Base-by-base conservation (phyloP, 2,797 vertebrate genomes). In the Zonotrichia albicollis region DNA sequence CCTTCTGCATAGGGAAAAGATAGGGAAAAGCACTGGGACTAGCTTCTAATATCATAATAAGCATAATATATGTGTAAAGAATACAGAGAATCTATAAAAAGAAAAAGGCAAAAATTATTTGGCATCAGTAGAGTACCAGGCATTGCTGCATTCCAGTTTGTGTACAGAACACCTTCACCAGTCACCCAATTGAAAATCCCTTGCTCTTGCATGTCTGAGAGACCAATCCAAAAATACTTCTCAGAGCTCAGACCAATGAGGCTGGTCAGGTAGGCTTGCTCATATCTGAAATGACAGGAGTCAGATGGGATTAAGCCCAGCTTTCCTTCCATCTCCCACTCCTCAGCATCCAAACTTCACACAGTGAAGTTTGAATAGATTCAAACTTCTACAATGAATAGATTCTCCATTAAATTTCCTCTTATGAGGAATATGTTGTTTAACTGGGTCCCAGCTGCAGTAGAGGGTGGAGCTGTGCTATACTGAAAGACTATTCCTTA, bases 241-340 rank as follows among this genome's bases (percentile, higher is more conserved):
- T 99, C 99, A 81, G 98, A 98, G 77, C 98, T 98, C 91, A 99
- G 95, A 79, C 99, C 99, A 91, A 99, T 91, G 32, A 98, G 94
- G 96, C 99, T 99, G 87, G 98, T 98, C 93, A 99, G 96, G 95
- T 98, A 99, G 58, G 99, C 99, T 95, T 99, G 99, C 79, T 99
- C 99, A 95, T 98, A 99, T 92, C 99, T 99, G 87, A 89, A 95
- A 95, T 72, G 67, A 92, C 50, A 90, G 38, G 42, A 83, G 78
- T 48, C 21, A 74, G 23, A 70, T 54, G 45, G 25, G 11, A 46
- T 92, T 67, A 87, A 85, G 12, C 19, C 38, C 43, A 22, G 11
- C 10, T 94, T 87, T 87, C 13, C 8, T 45, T 90, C 65, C 16
- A 1, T 60, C 29, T 71, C 20, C 21, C 9, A 13, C 43, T 75